Evolutionary conservation across 2,888 invertebrate species (phyloP), one percentile per base, ranked within the genome.

Genomic region (Phrixothrix hirtus): DNA sequence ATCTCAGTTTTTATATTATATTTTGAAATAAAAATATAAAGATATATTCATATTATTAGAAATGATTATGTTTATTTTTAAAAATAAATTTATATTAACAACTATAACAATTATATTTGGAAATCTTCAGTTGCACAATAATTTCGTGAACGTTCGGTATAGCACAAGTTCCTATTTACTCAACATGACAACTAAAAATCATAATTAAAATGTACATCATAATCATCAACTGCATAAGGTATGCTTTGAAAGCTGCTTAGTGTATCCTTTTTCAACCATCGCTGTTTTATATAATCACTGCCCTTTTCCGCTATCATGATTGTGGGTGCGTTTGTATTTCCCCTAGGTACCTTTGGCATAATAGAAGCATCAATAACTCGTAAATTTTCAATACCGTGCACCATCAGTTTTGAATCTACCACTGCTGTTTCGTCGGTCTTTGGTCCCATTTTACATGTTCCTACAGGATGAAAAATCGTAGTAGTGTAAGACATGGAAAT

Each of bases 361-460:
- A 85, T 80, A 0, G 85, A 85, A 0, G 85, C 79, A 66, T 88
- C 88, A 9, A 86, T 79, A 0, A 88, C 87, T 63, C 88, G 76
- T 17, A 88, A 70, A 12, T 79, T 78, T 25, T 77, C 72, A 2
- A 88, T 77, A 1, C 86, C 86, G 63, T 85, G 79, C 0, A 87
- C 85, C 59, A 75, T 77, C 31, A 88, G 72, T 60, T 79, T 77
- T 1, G 82, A 79, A 68, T 87, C 84, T 0, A 88, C 87, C 0
- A 88, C 87, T 0, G 87, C 84, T 1, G 76, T 74, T 2, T 70
- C 71, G 63, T 87, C 86, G 69, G 77, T 75, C 30, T 74, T 74
- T 0, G 86, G 85, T 2, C 86, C 86, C 86, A 87, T 87, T 69
- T 85, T 86, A 67, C 85, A 85, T 0, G 86, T 86, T 0, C 86